phyloP scores from a whole-genome alignment of 2,113 vertebrate species.

The Lycocorax pyrrhopterus region DNA sequence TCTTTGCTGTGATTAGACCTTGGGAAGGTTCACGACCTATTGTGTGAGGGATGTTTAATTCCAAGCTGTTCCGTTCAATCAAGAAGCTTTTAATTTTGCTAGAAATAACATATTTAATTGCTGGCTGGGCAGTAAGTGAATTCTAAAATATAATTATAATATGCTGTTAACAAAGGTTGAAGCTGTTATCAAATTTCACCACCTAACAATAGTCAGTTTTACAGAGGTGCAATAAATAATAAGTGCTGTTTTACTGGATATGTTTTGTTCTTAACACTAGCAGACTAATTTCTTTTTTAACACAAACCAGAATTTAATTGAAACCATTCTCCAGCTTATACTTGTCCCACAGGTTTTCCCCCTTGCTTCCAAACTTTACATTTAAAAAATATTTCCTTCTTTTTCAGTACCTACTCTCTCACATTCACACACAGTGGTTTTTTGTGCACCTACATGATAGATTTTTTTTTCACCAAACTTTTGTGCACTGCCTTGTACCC shows the following conservation, averaged over 20 bases:
- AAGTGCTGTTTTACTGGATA: not conserved
- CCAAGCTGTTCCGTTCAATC: not conserved
- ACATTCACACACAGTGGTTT: fast-evolving
- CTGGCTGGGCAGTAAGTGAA: not conserved
- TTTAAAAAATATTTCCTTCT: not conserved
- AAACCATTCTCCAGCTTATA: not conserved
- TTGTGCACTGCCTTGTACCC: not conserved
- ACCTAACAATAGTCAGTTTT: not conserved
- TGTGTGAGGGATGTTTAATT: not conserved
- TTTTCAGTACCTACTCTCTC: not conserved
- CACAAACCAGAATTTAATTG: not conserved
- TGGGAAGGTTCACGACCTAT: not conserved
- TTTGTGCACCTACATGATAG: not conserved
- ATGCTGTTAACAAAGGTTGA: not conserved
- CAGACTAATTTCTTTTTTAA: not conserved
- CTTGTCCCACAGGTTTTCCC: not conserved
- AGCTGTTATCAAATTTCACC: not conserved
- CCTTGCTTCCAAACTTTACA: not conserved
- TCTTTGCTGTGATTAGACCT: not conserved
- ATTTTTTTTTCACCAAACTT: not conserved
- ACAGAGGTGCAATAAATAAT: not conserved
- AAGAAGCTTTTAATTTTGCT: not conserved
- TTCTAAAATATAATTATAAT: not conserved
- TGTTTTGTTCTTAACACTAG: not conserved
- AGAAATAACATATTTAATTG: not conserved